phyloP scores from a whole-genome alignment of 1,140 invertebrate genomes.

The Solenopsis fugax region DNA sequence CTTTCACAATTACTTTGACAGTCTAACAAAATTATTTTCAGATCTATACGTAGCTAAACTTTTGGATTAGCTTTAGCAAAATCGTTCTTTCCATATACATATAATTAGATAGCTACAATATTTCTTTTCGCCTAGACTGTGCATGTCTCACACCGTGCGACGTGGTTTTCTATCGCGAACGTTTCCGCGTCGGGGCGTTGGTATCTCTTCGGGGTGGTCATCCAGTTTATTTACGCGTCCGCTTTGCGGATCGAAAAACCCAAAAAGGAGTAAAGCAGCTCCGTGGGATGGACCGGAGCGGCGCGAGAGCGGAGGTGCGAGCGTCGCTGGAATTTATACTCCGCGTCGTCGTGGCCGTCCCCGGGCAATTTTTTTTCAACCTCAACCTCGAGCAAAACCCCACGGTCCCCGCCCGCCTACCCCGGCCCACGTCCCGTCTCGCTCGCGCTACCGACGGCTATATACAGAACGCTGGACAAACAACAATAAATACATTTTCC shows the following conservation, averaged over 20 bases:
- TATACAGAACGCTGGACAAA: conserved; percentile 84
- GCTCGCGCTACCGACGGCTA: conserved; percentile 61
- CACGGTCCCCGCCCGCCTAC: conserved; percentile 26
- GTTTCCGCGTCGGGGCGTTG: conserved; percentile 13
- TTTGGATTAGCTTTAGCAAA: too few relatives aligned
- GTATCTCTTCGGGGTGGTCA: conserved; percentile 58
- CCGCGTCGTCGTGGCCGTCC: conserved; percentile 76
- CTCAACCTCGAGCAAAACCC: conserved; percentile 72
- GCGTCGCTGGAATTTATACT: conserved; percentile 81
- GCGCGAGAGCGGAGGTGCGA: conserved; percentile 61
- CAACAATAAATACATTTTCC: conserved; percentile 87
- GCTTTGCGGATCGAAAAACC: conserved; percentile 70
- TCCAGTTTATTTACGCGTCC: conserved; percentile 70
- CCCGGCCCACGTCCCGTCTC: conserved; percentile 30
- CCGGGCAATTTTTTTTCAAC: conserved; percentile 81
- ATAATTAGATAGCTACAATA: not conserved
- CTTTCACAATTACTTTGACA: too few relatives aligned
- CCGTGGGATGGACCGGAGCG: conserved; percentile 54
- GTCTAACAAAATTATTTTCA: too few relatives aligned
- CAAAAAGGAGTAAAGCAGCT: conserved; percentile 66
- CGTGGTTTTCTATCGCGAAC: conserved; percentile 8
- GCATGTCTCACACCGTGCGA: conserved; percentile 6
- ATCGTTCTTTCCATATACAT: too few relatives aligned
- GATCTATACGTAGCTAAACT: too few relatives aligned
- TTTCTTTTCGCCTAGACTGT: not conserved